phyloP scores from a whole-genome alignment of 2,113 vertebrate species.

The Nerophis lumbriciformis region DNA sequence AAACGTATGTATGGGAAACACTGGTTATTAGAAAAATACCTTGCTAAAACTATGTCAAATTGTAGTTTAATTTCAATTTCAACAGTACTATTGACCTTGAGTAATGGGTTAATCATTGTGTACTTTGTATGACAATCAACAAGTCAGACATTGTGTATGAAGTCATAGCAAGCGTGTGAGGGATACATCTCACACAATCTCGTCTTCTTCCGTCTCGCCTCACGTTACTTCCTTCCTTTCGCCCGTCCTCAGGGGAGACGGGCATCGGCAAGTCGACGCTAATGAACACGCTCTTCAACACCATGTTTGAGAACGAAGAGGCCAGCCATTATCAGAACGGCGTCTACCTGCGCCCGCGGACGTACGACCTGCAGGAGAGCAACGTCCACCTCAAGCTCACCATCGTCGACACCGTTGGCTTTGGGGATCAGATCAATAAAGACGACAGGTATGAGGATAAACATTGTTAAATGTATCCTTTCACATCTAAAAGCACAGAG shows the following conservation, averaged over 20 bases:
- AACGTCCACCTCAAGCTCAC: conserved; percentile 94
- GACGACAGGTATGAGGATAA: conserved; percentile 81
- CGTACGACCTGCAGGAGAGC: conserved; percentile 92
- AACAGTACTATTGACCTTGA: not conserved
- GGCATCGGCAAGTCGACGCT: conserved; percentile 95
- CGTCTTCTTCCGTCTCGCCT: not conserved
- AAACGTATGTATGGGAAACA: too few species aligned
- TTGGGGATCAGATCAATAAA: conserved; percentile 97
- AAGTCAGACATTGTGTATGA: conserved; percentile 5
- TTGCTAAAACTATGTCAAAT: too few species aligned
- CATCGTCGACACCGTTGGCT: conserved; percentile 92
- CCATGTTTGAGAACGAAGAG: conserved; percentile 93
- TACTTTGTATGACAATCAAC: conserved; percentile 12
- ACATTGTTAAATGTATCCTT: not conserved
- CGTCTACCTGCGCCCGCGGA: conserved; percentile 85
- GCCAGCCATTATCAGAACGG: conserved; percentile 90
- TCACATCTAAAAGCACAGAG: too few species aligned
- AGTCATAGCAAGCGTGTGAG: conserved; percentile 3
- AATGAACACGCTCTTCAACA: conserved; percentile 98
- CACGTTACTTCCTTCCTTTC: conserved; percentile 1
- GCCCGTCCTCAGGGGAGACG: conserved; percentile 79
- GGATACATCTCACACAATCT: not conserved
- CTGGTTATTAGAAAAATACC: too few species aligned
- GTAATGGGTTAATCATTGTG: not conserved
- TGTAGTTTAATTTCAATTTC: too few species aligned